Evolutionary conservation across 2,888 invertebrate genomes (phyloP).

Genomic region (Pristionchus japonicus): DNA sequence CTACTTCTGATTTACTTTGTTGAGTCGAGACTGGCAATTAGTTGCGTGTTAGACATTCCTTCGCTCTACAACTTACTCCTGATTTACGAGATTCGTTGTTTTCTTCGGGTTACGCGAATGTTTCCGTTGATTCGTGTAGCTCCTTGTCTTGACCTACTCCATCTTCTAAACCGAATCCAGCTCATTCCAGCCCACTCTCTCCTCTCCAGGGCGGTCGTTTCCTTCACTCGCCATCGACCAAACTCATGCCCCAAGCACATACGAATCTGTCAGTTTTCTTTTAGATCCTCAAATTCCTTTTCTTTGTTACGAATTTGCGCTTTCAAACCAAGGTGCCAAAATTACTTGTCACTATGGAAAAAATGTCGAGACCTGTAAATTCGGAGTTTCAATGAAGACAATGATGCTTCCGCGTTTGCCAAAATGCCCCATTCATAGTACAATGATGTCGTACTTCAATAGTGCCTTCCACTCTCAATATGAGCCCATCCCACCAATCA

Average conservation of each 20-base stretch:
- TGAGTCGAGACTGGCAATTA: not conserved
- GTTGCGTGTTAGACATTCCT: not conserved
- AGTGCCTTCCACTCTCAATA: not conserved
- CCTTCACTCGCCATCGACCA: not conserved
- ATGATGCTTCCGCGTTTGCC: not conserved
- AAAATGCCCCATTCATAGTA: not conserved
- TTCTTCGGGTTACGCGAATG: no score
- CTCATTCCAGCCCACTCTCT: conserved; percentile 5
- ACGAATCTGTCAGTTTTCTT: conserved; percentile 20
- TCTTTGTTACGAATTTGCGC: no score
- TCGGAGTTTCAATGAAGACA: not conserved
- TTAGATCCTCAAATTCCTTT: no score
- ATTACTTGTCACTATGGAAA: no score
- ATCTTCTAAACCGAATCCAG: not conserved
- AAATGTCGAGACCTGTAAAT: no score
- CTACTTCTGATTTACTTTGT: not conserved
- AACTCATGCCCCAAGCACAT: conserved; percentile 7
- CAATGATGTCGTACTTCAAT: not conserved
- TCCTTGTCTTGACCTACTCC: not conserved
- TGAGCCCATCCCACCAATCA: not conserved
- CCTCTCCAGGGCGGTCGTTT: conserved; percentile 19
- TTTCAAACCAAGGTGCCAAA: no score
- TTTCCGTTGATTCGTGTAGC: not conserved
- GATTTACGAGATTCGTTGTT: not conserved
- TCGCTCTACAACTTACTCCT: not conserved